Evolutionary conservation across 1,140 invertebrate genomes (phyloP), one percentile per base, ranked within the genome.

Genomic region (Drosophila sulfurigaster): DNA sequence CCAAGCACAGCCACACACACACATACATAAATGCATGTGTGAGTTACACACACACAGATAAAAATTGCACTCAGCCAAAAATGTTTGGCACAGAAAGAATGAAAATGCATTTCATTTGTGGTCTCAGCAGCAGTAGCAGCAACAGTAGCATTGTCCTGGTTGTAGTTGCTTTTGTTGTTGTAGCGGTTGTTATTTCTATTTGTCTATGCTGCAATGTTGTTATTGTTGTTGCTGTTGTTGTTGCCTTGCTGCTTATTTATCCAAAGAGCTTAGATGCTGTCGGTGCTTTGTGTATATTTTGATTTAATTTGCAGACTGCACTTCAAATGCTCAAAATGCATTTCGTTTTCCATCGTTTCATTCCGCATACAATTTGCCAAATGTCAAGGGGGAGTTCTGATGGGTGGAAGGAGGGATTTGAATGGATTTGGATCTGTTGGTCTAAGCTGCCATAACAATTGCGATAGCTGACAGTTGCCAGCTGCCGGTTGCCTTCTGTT

Each of bases 391-490:
- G 46, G 15, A 16, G 45, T 38, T 32, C 3, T 25, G 13, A 51
- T 38, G 51, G 56, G 49, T 10, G 11, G 7, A 4, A 48, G 1
- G 49, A n/a, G n/a, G 7, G 28, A 13, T 8, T 48, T 7, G 52
- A 10, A 38, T 54, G n/a, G 32, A 57, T 57, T 41, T 51, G 16
- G 28, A 52, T 59, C 45, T 71, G 66, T 78, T 71, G 71, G 75
- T 64, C 65, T 71, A 51, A 79, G 79, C 70, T 80, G 83, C 63
- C 83, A 80, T 56, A 70, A 80, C 73, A 83, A 87, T 75, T 67
- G 83, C 70, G 73, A 75, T 75, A 73, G 73, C 70, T 83, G 78
- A 78, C 85, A 88, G 80, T 78, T 87, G 82, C 71, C 79, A 80
- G 59, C 30, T 66, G 67, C 35, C 35, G 28, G 51, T 32, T 64